Evolutionary conservation across 2,888 invertebrate genomes (phyloP).

Genomic region (Mycalesis mineus): DNA sequence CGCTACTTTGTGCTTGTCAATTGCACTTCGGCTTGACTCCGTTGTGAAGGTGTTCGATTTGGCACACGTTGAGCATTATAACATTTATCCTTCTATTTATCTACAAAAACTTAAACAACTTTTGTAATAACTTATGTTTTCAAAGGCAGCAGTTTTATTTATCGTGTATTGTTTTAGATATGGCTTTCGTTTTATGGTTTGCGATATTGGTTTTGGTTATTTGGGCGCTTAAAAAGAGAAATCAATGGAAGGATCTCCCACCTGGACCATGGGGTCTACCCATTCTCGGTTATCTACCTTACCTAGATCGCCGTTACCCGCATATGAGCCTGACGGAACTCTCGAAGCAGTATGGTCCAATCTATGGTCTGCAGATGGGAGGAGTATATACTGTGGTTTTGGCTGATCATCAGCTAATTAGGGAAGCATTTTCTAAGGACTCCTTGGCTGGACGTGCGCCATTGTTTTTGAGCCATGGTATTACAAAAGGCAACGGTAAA

Average conservation of each 20-base stretch:
- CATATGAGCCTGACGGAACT: slow-evolving; percentile 83
- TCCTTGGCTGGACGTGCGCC: slow-evolving; percentile 87
- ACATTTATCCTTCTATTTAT: no score
- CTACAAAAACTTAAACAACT: no score
- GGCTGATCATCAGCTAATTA: slow-evolving; percentile 84
- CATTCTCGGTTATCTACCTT: slow-evolving; percentile 87
- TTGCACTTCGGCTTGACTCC: no score
- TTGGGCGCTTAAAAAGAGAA: slow-evolving; percentile 58
- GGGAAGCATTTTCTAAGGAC: slow-evolving; percentile 85
- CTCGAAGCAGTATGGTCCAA: slow-evolving; percentile 83
- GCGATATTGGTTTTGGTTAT: slow-evolving; percentile 35
- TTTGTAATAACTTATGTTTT: no score
- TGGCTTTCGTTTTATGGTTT: slow-evolving; percentile 36
- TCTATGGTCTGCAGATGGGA: slow-evolving; percentile 87
- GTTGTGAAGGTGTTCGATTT: no score
- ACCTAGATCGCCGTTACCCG: slow-evolving; percentile 82
- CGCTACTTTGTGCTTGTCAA: no score
- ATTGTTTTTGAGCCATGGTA: slow-evolving; percentile 89
- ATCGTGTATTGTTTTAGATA: slow-evolving; percentile 19
- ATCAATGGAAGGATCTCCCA: slow-evolving; percentile 74
- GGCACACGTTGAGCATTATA: no score
- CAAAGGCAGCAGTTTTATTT: no score
- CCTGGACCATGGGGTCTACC: slow-evolving; percentile 91
- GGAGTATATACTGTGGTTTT: slow-evolving; percentile 86
- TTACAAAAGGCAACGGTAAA: slow-evolving; percentile 92